Evolutionary conservation across 1,140 invertebrate genomes (phyloP).

Genomic region (Tetragonula clypearis): DNA sequence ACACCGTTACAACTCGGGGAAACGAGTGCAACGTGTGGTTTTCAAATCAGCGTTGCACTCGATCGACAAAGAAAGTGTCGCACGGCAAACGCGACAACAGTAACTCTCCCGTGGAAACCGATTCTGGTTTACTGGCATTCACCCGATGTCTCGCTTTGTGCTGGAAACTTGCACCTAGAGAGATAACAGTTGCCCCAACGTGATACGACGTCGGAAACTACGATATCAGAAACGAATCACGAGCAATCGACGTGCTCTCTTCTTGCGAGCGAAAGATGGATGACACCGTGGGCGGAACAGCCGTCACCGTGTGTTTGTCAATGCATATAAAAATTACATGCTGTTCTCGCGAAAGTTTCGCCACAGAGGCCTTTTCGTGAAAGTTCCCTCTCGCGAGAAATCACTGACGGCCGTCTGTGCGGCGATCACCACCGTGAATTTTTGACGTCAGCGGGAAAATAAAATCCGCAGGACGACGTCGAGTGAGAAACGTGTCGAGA

Average conservation of each 20-base stretch:
- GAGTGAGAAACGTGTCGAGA: neutral
- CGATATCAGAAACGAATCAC: neutral
- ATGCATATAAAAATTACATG: neutral
- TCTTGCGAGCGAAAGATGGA: neutral
- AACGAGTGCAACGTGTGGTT: neutral
- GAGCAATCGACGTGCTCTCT: neutral
- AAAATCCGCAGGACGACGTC: neutral
- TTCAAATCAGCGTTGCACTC: neutral
- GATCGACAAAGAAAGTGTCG: neutral
- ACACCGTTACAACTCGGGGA: no score
- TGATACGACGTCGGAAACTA: no score
- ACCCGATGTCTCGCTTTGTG: neutral
- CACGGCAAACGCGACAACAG: neutral
- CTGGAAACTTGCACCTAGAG: neutral
- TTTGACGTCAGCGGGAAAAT: neutral
- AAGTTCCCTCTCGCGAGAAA: slow-evolving; percentile 14
- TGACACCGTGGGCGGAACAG: neutral
- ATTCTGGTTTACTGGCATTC: neutral
- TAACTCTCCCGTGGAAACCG: neutral
- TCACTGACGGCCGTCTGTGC: neutral
- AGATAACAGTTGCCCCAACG: neutral
- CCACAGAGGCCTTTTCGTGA: no score
- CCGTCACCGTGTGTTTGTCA: slow-evolving; percentile 1
- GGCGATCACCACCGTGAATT: neutral
- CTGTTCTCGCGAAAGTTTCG: slow-evolving; percentile 4